A percentile compares a stretch with the other conserved stretches of the same genome.
Conservation (phyloP, 2,888 invertebrate genomes). For the Parnassius glacialis region DNA sequence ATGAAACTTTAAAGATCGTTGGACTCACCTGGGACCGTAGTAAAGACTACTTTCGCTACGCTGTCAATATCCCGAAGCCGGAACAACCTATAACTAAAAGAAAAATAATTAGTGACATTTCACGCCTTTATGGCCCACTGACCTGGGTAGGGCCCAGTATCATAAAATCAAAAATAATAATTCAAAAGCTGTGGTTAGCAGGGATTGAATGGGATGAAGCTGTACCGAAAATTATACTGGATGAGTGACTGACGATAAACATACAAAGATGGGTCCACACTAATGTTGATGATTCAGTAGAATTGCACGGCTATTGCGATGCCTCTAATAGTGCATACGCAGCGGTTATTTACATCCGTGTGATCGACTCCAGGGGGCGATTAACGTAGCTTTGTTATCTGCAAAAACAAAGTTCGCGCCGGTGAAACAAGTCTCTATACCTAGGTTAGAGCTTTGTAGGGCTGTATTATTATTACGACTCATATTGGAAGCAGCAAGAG, state of each 20-base stretch:
- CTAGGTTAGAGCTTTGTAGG: constrained; percentile 33
- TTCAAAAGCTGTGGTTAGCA: constrained; percentile 28
- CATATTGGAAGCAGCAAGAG: not conserved
- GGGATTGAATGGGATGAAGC: constrained; percentile 27
- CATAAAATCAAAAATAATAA: constrained; percentile 29
- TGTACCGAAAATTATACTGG: constrained; percentile 13
- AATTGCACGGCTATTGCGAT: constrained; percentile 34
- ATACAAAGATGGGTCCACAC: not conserved
- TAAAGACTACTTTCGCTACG: too few relatives aligned
- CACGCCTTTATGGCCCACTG: constrained; percentile 30
- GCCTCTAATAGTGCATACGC: constrained; percentile 31
- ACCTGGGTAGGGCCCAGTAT: constrained; percentile 29
- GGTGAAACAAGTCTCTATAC: constrained; percentile 34
- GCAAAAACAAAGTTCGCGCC: too few relatives aligned
- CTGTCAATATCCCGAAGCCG: too few relatives aligned
- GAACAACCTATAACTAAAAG: constrained; percentile 26
- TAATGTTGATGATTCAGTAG: constrained; percentile 11
- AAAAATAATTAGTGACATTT: constrained; percentile 25
- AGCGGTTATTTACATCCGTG: constrained; percentile 30
- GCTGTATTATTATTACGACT: constrained; percentile 30
- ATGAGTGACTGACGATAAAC: constrained; percentile 19
- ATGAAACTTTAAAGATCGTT: too few relatives aligned
- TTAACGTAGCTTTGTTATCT: too few relatives aligned
- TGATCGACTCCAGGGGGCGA: constrained; percentile 10
- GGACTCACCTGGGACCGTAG: too few relatives aligned